phyloP scores from a whole-genome alignment of 2,113 vertebrate species.

The Shinisaurus crocodilurus region DNA sequence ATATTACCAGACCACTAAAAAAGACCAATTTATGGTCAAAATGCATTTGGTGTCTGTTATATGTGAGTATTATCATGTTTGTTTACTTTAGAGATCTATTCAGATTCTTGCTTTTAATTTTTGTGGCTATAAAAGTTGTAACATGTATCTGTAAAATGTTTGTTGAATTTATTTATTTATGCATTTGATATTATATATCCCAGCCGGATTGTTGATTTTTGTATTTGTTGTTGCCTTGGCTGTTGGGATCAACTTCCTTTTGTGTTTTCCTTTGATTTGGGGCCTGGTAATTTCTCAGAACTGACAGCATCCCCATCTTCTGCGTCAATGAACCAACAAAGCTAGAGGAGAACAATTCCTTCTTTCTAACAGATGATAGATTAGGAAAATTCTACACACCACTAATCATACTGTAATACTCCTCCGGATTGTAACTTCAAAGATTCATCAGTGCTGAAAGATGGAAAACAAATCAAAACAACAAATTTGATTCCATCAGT shows the following conservation, averaged over 20 bases:
- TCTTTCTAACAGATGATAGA: constrained; percentile 45
- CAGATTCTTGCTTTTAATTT: background rate
- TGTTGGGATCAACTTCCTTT: background rate
- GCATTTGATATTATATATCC: background rate
- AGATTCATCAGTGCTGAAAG: constrained; percentile 34
- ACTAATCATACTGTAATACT: constrained; percentile 21
- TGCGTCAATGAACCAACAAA: background rate
- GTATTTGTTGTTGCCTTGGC: background rate
- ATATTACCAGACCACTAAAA: background rate
- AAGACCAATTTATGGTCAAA: background rate
- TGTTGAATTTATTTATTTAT: background rate
- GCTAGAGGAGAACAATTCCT: background rate
- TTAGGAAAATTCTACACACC: constrained; percentile 19
- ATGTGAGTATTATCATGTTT: background rate
- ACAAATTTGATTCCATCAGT: constrained; percentile 21
- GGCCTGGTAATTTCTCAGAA: background rate
- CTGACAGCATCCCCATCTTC: background rate
- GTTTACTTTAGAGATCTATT: background rate
- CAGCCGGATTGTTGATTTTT: background rate
- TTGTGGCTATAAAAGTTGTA: too few relatives aligned
- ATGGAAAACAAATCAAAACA: constrained; percentile 11
- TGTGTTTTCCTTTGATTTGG: background rate
- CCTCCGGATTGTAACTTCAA: background rate
- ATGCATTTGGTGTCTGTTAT: background rate
- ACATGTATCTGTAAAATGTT: background rate